phyloP scores from a whole-genome alignment of 2,888 invertebrate species.

The Lasioglossum figueresi region DNA sequence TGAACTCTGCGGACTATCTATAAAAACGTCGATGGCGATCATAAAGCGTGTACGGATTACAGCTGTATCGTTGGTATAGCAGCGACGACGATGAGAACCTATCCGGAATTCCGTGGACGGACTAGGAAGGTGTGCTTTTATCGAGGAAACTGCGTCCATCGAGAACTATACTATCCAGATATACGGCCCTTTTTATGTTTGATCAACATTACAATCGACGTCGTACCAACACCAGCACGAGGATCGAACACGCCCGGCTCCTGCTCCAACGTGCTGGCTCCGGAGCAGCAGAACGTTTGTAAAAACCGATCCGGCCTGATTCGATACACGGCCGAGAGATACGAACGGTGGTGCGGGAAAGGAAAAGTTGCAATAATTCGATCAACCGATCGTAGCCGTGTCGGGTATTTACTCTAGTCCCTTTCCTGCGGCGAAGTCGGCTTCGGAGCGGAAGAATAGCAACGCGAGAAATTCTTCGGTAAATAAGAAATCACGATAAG shows the following conservation, averaged over 20 bases:
- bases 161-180: neutral
- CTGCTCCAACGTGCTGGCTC: constrained; percentile 17
- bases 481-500: neutral
- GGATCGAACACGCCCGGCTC: neutral
- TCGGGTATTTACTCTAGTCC: neutral
- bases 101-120: neutral
- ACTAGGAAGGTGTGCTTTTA: neutral
- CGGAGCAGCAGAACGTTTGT: neutral
- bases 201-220: constrained; percentile 34
- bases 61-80: neutral
- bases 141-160: constrained; percentile 8
- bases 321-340: neutral
- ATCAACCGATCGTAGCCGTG: constrained; percentile 22
- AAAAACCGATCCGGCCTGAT: neutral
- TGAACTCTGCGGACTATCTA: neutral
- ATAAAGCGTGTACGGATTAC: neutral
- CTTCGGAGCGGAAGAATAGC: neutral
- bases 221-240: neutral
- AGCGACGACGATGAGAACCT: neutral
- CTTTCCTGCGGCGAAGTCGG: neutral
- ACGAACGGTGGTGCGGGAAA: neutral
- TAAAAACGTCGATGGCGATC: neutral
- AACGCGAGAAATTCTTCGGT: neutral
- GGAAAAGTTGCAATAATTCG: constrained; percentile 31
- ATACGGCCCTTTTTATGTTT: constrained; percentile 16